Evolutionary conservation across 2,888 invertebrate species (phyloP).

Genomic region (Torymus auratus): DNA sequence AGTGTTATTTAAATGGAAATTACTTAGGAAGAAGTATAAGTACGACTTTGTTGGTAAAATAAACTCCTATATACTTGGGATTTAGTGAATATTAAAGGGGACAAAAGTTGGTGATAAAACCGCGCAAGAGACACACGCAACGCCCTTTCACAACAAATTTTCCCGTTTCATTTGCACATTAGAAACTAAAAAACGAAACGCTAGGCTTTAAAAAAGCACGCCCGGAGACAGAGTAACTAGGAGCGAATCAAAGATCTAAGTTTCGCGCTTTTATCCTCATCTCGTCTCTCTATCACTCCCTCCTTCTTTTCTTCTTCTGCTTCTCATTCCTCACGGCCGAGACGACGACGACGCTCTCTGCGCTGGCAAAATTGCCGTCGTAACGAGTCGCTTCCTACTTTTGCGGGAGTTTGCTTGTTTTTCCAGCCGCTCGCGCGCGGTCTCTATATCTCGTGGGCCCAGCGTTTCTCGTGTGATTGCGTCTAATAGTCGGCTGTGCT

Average conservation of each 20-base stretch:
- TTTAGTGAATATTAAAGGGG: too few species aligned
- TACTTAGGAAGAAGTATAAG: too few species aligned
- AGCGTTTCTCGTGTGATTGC: conserved; percentile 36
- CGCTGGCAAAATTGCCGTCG: conserved; percentile 65
- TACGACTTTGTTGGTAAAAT: too few species aligned
- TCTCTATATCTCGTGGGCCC: background rate
- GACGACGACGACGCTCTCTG: conserved; percentile 4
- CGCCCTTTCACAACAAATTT: too few species aligned
- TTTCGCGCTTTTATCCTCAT: background rate
- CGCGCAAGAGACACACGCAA: too few species aligned
- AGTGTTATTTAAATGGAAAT: too few species aligned
- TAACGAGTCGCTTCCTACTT: conserved; percentile 74
- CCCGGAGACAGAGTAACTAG: too few species aligned
- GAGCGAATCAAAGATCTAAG: background rate
- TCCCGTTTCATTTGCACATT: too few species aligned
- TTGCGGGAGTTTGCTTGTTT: conserved; percentile 55
- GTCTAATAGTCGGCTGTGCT: conserved; percentile 26
- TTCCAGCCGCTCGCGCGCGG: conserved; percentile 4
- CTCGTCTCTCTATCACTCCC: background rate
- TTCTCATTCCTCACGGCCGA: conserved; percentile 3
- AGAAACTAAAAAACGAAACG: too few species aligned
- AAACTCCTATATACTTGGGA: too few species aligned
- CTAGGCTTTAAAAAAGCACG: too few species aligned
- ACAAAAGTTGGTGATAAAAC: too few species aligned
- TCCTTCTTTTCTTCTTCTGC: conserved; percentile 1